Conservation (phyloP, 2,113 vertebrate species). For the Laticauda laticaudata region DNA sequence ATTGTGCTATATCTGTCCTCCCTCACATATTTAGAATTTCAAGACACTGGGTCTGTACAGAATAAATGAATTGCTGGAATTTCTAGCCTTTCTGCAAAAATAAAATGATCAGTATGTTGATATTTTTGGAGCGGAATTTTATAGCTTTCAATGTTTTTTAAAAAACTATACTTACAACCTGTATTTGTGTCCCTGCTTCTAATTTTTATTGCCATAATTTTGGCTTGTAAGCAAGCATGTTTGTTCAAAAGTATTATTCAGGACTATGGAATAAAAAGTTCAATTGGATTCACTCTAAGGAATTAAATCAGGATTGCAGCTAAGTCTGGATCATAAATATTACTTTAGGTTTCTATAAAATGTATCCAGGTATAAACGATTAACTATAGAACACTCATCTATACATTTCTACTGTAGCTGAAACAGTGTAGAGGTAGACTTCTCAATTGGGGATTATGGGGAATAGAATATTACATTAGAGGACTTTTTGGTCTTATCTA, state of each 20-base stretch:
- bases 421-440: not conserved
- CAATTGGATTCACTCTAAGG: not conserved
- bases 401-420: not conserved
- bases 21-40: not conserved
- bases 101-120: not conserved
- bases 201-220: not conserved
- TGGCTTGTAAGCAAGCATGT: not conserved
- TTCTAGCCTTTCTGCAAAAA: not conserved
- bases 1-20: not conserved
- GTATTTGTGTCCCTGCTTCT: not conserved
- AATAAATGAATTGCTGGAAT: not conserved
- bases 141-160: not conserved
- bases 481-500: not conserved
- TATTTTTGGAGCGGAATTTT: not conserved
- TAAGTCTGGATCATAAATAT: not conserved
- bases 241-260: not conserved
- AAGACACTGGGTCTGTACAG: too few species aligned
- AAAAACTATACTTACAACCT: not conserved
- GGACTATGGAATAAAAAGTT: not conserved
- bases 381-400: not conserved
- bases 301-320: not conserved
- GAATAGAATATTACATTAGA: not conserved
- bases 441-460: not conserved
- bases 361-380: not conserved
- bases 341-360: not conserved